Base-by-base conservation (phyloP, 2,888 invertebrate species). In the Colostygia pectinataria region DNA sequence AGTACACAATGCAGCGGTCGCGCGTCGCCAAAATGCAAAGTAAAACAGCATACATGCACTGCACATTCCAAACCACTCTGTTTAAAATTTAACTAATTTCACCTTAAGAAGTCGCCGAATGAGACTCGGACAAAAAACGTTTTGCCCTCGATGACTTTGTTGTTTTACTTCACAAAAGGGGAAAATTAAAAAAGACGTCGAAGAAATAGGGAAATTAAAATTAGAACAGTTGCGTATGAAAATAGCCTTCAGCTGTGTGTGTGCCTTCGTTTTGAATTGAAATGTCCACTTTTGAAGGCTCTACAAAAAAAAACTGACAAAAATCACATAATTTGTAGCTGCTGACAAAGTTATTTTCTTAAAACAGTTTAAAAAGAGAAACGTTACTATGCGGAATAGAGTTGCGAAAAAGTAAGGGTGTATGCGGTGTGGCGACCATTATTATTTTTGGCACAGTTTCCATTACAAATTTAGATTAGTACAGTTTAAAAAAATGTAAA, bases 141-240 rank as follows among this genome's bases (percentile, higher is more conserved):
- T 9, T 32, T 8, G 14, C 31, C 18, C 32, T 0, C 18, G 12
- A 23, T 4, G 1, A n/a, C 23, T 4, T 15, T 23, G 23, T 23
- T 34, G 8, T 34, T 34, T 13, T 8, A 5, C 34, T 20, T 12
- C 23, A 34, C 34, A 23, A 34, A 23, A 33, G 20, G 20, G 10
- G 8, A 34, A 12, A 23, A 23, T 34, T 20, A 10, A 33, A 33
- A 23, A 6, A 23, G 8, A 12, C 8, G 12, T 23, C 34, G 8
- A 34, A 23, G 12, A 10, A 23, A 34, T 34, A 23, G 23, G 12
- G 13, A 23, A 34, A 34, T 34, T 34, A 34, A 23, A 34, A 34
- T 34, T 34, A 34, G 23, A 34, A 13, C 34, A 23, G 34, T 34
- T 34, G 7, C 7, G n/a, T 23, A 34, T 34, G 8, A 23, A 34